A percentile compares a stretch with the other conserved stretches of the same genome.
phyloP scores from a whole-genome alignment of 2,888 invertebrate genomes.

The Drosophila affinis region DNA sequence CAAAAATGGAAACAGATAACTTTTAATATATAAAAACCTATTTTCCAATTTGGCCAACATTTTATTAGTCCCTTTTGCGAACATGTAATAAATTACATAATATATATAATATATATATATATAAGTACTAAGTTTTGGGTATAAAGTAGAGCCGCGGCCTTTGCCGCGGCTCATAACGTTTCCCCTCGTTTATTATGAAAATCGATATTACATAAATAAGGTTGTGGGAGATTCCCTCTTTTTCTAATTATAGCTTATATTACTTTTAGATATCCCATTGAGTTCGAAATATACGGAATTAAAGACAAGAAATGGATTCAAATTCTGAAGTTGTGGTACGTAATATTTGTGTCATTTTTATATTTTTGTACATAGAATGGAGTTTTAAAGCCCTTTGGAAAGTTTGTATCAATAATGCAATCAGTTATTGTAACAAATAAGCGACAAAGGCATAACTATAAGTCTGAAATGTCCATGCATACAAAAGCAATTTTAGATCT shows the following conservation, averaged over 20 bases:
- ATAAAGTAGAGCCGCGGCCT: too few species aligned
- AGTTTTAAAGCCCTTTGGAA: background rate
- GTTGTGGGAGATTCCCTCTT: background rate
- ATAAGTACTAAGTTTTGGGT: too few species aligned
- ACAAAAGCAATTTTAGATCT: background rate
- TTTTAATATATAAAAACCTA: too few species aligned
- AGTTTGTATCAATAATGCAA: background rate
- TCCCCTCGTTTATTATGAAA: background rate
- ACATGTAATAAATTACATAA: too few species aligned
- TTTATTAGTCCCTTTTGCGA: too few species aligned
- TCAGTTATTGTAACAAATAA: background rate
- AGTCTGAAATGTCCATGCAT: background rate
- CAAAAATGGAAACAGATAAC: too few species aligned
- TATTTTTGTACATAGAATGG: background rate
- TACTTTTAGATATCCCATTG: slow-evolving; percentile 4
- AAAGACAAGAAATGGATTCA: slow-evolving; percentile 40
- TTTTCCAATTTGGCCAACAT: too few species aligned
- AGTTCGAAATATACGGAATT: slow-evolving; percentile 5
- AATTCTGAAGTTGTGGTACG: slow-evolving; percentile 49
- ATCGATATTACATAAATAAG: background rate
- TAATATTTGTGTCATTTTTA: background rate
- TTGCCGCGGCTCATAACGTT: too few species aligned
- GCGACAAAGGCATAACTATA: background rate
- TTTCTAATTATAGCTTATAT: background rate
- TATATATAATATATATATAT: too few species aligned